phyloP scores from a whole-genome alignment of 2,888 invertebrate genomes.

The Tridacna crocea region DNA sequence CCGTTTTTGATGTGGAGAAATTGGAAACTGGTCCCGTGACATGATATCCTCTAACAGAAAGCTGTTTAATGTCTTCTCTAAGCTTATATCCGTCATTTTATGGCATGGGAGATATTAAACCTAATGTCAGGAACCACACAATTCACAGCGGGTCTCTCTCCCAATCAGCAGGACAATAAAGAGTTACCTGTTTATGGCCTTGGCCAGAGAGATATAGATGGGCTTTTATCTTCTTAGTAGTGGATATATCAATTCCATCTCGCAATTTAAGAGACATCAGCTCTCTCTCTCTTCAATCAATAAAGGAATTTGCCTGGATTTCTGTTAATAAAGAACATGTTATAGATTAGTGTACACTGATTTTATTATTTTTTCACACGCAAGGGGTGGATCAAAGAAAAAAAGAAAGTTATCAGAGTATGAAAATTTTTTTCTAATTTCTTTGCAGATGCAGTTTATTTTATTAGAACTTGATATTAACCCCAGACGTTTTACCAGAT shows the following conservation, averaged over 20 bases:
- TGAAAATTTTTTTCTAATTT: too few relatives aligned
- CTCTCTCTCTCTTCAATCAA: conserved; percentile 11
- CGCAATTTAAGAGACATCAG: conserved; percentile 10
- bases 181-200: conserved; percentile 14
- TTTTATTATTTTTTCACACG: conserved; percentile 22
- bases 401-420: neutral
- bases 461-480: too few relatives aligned
- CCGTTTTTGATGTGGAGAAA: neutral
- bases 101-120: neutral
- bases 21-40: neutral
- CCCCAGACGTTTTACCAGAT: too few relatives aligned
- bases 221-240: conserved; percentile 18
- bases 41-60: neutral
- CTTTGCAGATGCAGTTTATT: too few relatives aligned
- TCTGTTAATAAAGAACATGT: conserved; percentile 27
- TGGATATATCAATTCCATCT: conserved; percentile 21
- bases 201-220: neutral
- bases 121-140: neutral
- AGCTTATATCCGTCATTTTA: conserved; percentile 22
- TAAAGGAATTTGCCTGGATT: neutral
- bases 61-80: conserved; percentile 6
- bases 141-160: neutral
- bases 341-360: conserved; percentile 9
- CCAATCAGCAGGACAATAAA: conserved; percentile 8
- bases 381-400: neutral